Percentiles rank a stretch among this genome's conserved stretches.
These are phyloP conservation scores for Anarrhichthys ocellatus DNA, from an alignment of 2,113 vertebrate genomes.

Conservation along the genomic window DNA sequence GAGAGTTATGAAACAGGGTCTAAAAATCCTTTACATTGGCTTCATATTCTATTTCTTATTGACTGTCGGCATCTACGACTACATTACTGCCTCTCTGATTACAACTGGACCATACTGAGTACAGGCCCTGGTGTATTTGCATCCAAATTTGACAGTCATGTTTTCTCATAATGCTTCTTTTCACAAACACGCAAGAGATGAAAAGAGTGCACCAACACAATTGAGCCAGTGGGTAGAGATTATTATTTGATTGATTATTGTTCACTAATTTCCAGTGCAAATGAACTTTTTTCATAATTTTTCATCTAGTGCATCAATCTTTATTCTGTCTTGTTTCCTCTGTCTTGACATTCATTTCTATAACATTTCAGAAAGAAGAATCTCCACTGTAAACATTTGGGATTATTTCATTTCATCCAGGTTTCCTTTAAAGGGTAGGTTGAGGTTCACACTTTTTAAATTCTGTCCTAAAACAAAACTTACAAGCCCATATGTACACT, in stretches of 20 bases:
- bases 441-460: neutral
- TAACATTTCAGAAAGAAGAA: too few species aligned
- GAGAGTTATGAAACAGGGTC: neutral
- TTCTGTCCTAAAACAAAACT: neutral
- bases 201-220: neutral
- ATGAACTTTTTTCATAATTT: neutral
- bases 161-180: neutral
- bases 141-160: neutral
- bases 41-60: neutral
- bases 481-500: neutral
- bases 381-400: too few species aligned
- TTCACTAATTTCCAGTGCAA: neutral
- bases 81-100: neutral
- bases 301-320: neutral
- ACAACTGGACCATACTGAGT: neutral
- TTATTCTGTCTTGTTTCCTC: neutral
- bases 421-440: neutral
- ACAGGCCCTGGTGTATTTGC: neutral
- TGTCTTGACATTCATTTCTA: too few species aligned
- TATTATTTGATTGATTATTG: neutral
- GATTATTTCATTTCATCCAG: too few species aligned
- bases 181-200: neutral
- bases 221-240: neutral
- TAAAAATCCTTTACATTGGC: neutral
- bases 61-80: neutral